Conservation (phyloP, 2,888 invertebrate species). For the Patella depressa region DNA sequence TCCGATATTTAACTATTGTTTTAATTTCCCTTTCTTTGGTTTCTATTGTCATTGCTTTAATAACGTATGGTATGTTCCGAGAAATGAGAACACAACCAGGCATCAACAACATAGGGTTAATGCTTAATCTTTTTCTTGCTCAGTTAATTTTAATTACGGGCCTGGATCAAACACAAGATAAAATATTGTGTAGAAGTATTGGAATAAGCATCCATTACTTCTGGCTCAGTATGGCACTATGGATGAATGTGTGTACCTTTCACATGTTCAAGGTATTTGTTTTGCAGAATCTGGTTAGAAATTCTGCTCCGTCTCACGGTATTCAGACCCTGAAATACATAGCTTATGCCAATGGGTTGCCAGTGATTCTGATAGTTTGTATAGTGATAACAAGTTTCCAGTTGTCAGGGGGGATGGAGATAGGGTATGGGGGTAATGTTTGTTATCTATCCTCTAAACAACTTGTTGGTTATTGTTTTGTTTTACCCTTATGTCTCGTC, state of each 20-base stretch:
- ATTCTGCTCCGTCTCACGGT: neutral
- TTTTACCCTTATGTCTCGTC: slow-evolving; percentile 41
- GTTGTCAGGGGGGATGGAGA: slow-evolving; percentile 17
- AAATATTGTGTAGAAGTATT: slow-evolving; percentile 30
- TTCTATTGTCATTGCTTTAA: slow-evolving; percentile 34
- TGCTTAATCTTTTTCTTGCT: slow-evolving; percentile 34
- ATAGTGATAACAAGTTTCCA: slow-evolving; percentile 12
- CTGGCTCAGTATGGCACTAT: slow-evolving; percentile 39
- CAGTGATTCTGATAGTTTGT: slow-evolving; percentile 3
- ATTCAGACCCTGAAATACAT: slow-evolving; percentile 14
- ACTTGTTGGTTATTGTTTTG: slow-evolving; percentile 38
- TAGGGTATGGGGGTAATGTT: slow-evolving; percentile 36
- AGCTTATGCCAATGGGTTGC: slow-evolving; percentile 14
- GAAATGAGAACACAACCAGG: slow-evolving; percentile 42
- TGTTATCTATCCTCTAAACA: slow-evolving; percentile 35
- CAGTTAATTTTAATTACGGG: slow-evolving; percentile 36
- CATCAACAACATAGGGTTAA: slow-evolving; percentile 43
- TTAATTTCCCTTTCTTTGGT: slow-evolving; percentile 29
- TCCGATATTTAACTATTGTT: slow-evolving; percentile 24
- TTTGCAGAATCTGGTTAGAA: slow-evolving; percentile 12
- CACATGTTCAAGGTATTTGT: slow-evolving; percentile 46
- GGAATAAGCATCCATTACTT: slow-evolving; percentile 41
- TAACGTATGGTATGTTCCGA: slow-evolving; percentile 37
- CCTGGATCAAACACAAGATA: slow-evolving; percentile 19
- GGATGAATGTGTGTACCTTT: slow-evolving; percentile 44